phyloP scores from a whole-genome alignment of 2,797 vertebrate species.

The Tokudaia muenninki region DNA sequence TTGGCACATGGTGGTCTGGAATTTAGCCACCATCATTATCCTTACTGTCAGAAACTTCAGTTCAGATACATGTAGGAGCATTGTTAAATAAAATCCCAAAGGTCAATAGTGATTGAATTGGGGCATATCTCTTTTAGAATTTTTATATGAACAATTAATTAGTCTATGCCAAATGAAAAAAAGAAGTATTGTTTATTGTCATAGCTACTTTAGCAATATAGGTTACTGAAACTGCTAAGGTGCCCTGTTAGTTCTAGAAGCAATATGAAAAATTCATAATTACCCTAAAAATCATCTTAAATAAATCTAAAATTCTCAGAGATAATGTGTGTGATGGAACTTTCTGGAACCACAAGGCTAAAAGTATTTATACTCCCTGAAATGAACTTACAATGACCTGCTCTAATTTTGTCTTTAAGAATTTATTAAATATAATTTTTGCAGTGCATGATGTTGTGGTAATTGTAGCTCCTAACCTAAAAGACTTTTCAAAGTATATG shows the following conservation, averaged over 20 bases:
- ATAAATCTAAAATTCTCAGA: not conserved
- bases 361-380: not conserved
- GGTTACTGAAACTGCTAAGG: not conserved
- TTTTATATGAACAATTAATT: constrained; percentile 53
- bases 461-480: not conserved
- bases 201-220: not conserved
- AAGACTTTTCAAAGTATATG: not conserved
- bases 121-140: not conserved
- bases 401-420: not conserved
- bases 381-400: constrained; percentile 45
- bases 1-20: not conserved
- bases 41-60: not conserved
- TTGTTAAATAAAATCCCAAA: not conserved
- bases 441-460: not conserved
- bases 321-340: not conserved
- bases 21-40: not conserved
- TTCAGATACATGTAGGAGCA: not conserved
- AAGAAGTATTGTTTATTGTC: not conserved
- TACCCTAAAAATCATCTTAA: constrained; percentile 26
- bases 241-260: not conserved
- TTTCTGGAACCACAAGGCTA: not conserved
- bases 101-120: not conserved
- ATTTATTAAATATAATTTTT: constrained; percentile 28
- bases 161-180: not conserved
- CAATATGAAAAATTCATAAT: not conserved